Evolutionary conservation across 2,113 vertebrate genomes (phyloP), one percentile per base, ranked within the genome.

Genomic region (Sinosuthora webbiana): DNA sequence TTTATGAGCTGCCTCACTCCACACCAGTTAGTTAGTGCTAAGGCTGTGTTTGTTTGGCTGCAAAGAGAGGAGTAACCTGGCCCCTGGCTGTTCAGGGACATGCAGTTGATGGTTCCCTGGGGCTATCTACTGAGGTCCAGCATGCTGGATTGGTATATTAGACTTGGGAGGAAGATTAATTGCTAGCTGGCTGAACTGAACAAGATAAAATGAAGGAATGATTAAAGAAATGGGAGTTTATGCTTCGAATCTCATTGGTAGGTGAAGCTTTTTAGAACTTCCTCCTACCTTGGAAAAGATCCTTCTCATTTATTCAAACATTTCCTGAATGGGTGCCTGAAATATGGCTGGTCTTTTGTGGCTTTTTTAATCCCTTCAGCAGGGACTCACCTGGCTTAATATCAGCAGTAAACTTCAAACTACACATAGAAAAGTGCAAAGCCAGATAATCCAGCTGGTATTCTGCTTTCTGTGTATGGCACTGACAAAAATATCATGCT

Each of bases 341-440:
- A 95, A 42, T 30, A 90, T 28, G 70, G 17, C 35, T 67, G 52
- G 52, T 69, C 64, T 73, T 75, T n/a, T 45, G 30, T 49, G 44
- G 0, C 2, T 9, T 19, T 70, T 71, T 82, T 80, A 52, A 28
- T 27, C 44, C 75, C 64, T 78, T 84, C 31, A 49, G 80, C 65
- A 78, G 59, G 94, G 95, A 94, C 69, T 97, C 91, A 90, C 74
- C 87, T 96, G 87, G 83, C 86, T 83, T 80, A 91, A 22, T 92
- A 88, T 90, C 81, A 88, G 81, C 78, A 89, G 57, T 92, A 90
- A 88, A 94, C 69, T 89, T 77, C 50, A 60, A 96, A 33, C 73
- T 49, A 52, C 65, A 84, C 76, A 81, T 93, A 87, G 82, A 80
- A 95, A 96, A 90, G 57, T 35, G 85, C 59, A 57, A 77, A 93